Base-by-base conservation (phyloP, 2,113 vertebrate genomes). In the Acanthochromis polyacanthus region DNA sequence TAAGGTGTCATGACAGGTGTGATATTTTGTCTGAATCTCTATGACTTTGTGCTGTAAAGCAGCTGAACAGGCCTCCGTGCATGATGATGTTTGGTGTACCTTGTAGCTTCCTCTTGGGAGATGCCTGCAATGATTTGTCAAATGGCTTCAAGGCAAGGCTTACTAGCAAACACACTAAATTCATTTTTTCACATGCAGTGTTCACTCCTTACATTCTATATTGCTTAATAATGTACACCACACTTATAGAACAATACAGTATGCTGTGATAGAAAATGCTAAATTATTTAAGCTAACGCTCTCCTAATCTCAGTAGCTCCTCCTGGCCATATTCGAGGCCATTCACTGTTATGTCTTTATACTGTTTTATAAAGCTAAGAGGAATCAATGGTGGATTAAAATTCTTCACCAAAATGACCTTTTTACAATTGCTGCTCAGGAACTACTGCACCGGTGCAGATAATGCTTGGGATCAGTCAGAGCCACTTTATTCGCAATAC, bases 1-100 rank as follows among this genome's bases (percentile, higher is more conserved):
- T 85, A 58, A 90, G 68, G 56, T 76, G 82, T 71, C 48, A 17
- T 83, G 90, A 87, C 89, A 91, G 86, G 91, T 90, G 91, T 90
- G 89, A 92, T 84, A 88, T 84, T 87, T 82, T 83, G 86, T 91
- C 82, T 70, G 65, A 70, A 81, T 81, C 28, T 75, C 40, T 85
- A 56, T 32, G 65, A 36, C 53, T 75, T 56, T 55, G 65, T 71
- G 79, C 65, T 58, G 53, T 80, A 63, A 75, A 86, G 57, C 71
- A 60, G 62, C 58, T 60, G 63, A 86, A 63, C 61, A 64, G 61
- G 23, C 60, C 25, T 56, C 43, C 20, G 19, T 74, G 59, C 32
- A 68, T 82, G 76, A 85, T 75, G 75, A 16, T 76, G 58, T 85
- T 60, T 88, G 84, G 57, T 45, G 23, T 72, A 71, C 48, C 70